These are phyloP conservation scores for Drosophila nr. fundita DNA, from an alignment of 2,888 invertebrate species.

Conservation along the genomic window DNA sequence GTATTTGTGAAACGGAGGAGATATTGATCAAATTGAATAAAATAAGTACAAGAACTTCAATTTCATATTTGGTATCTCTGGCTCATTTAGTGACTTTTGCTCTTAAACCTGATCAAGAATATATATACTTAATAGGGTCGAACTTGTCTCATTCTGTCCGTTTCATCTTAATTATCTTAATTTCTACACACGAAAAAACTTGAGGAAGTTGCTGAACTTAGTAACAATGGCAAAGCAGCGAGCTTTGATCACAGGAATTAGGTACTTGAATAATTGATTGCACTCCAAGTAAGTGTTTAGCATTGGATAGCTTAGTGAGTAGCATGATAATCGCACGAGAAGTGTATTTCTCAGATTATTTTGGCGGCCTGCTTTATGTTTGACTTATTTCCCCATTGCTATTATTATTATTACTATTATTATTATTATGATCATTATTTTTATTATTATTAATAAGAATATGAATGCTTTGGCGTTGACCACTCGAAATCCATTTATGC, in stretches of 20 bases:
- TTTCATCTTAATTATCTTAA: no score
- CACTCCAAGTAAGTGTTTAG: background rate
- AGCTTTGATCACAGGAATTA: background rate
- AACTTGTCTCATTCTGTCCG: background rate
- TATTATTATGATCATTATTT: conserved; percentile 1
- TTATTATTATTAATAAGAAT: background rate
- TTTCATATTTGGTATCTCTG: background rate
- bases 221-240: background rate
- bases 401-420: conserved; percentile 6
- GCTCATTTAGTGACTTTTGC: background rate
- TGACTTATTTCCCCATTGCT: conserved; percentile 9
- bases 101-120: background rate
- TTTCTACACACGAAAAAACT: background rate
- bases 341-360: conserved; percentile 50
- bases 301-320: background rate
- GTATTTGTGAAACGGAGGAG: background rate
- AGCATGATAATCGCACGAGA: background rate
- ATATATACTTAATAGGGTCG: background rate
- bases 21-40: background rate
- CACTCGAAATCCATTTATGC: conserved; percentile 18
- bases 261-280: background rate
- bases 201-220: background rate
- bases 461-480: conserved; percentile 1
- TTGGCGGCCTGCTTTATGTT: conserved; percentile 59
- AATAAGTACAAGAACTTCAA: background rate